Percentiles rank a stretch among this genome's conserved stretches.
Conservation (phyloP, 2,113 vertebrate species). For the Pseudorasbora parva region DNA sequence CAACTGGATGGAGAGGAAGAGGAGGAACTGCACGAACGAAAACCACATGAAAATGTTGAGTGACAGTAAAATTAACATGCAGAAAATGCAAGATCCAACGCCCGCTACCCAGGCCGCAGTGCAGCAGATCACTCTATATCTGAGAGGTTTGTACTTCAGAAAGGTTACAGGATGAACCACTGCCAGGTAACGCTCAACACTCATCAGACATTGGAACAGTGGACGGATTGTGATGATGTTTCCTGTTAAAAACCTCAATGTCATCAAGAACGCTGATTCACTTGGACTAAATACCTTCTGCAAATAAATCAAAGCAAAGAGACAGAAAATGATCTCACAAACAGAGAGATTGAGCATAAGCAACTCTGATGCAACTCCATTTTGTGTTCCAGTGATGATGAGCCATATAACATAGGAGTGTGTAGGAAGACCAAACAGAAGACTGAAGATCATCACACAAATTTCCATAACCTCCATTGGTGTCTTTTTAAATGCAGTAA, state of each 20-base stretch:
- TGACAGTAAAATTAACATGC: neutral
- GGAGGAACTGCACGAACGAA: neutral
- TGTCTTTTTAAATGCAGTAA: neutral
- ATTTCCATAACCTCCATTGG: neutral
- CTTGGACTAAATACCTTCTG: neutral
- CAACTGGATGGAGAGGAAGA: neutral
- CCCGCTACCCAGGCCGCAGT: neutral
- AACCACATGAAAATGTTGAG: neutral
- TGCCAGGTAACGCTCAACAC: slow-evolving; percentile 10
- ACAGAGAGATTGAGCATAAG: neutral
- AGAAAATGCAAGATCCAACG: neutral
- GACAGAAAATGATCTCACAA: neutral
- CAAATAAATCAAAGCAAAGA: neutral
- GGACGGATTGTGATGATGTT: neutral
- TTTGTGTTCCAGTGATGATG: neutral
- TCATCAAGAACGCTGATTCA: too few species aligned
- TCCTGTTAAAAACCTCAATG: neutral
- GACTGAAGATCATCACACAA: neutral
- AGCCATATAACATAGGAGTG: neutral
- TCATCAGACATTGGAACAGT: neutral
- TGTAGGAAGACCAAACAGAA: neutral
- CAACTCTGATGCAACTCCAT: neutral
- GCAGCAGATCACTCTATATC: neutral
- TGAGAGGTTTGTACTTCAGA: neutral
- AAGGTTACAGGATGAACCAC: slow-evolving; percentile 12